Base-by-base conservation (phyloP, 2,888 invertebrate genomes). In the Lasioglossum morio region DNA sequence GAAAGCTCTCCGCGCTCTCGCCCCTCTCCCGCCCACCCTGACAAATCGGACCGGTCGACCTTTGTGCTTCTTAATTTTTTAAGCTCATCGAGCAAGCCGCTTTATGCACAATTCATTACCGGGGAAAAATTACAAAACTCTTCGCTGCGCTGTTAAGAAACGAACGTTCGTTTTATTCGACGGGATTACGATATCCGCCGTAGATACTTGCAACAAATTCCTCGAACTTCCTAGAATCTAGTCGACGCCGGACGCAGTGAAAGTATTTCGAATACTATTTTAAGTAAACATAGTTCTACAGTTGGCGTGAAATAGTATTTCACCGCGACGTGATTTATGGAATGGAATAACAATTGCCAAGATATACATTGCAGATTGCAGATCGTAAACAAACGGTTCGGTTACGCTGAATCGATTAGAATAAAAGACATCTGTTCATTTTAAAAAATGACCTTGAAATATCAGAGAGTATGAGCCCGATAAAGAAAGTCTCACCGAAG, bases 21-120 rank as follows among this genome's bases (percentile, higher is more conserved):
- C 16, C 27, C 19, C 46, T 0, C 37, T n/a, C n/a, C 37, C 19
- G 23, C 10, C 53, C 53, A 1, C 3, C 53, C n/a, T 40, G 46
- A 72, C 46, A 72, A 72, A 72, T 72, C 72, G 27, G 27, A 63
- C 63, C 43, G 16, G 72, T 46, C 46, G 43, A 30, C 72, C 46
- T 16, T 46, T 46, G 46, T 16, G 43, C 14, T 19, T 72, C n/a
- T 43, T 27, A 40, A 43, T 72, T 72, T 72, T 46, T 46, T 40
- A 14, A n/a, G 43, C 72, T 14, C 16, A 19, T 16, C 16, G 30
- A 19, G 16, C 53, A 53, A 53, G 23, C n/a, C 53, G 53, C 53
- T 53, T 53, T 53, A 53, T n/a, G 63, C 63, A 30, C 63, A 30
- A 63, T 27, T 30, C 63, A 30, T 16, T 30, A 53, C n/a, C 63